phyloP scores from a whole-genome alignment of 1,140 invertebrate genomes.

The Sipha flava region DNA sequence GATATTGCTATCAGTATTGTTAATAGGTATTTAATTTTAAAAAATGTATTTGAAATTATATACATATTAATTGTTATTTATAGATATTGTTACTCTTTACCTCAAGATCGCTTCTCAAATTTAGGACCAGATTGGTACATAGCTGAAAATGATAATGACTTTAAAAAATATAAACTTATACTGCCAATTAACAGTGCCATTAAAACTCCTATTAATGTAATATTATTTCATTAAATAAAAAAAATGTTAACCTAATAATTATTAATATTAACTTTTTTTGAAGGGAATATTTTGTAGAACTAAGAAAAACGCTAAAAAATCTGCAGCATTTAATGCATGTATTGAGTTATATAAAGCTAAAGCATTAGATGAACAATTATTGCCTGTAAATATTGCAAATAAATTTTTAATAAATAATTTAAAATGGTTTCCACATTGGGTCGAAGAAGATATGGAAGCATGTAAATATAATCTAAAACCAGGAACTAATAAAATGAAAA shows the following conservation, averaged over 20 bases:
- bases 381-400: conserved; percentile 52
- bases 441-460: conserved; percentile 43
- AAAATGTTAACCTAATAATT: neutral
- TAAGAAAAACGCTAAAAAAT: conserved; percentile 64
- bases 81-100: conserved; percentile 58
- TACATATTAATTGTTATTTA: neutral
- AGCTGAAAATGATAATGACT: neutral
- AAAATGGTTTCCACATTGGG: conserved; percentile 48
- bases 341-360: conserved; percentile 58
- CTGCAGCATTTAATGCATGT: conserved; percentile 70
- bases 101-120: conserved; percentile 21
- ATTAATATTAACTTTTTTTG: conserved; percentile 36
- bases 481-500: conserved; percentile 62
- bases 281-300: conserved; percentile 54
- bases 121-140: conserved; percentile 34
- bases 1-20: conserved; percentile 6
- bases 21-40: neutral
- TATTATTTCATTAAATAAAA: conserved; percentile 4
- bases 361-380: conserved; percentile 70
- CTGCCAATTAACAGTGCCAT: conserved; percentile 35
- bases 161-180: conserved; percentile 20
- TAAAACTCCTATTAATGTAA: conserved; percentile 35
- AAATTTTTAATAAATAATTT: conserved; percentile 37
- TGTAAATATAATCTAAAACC: conserved; percentile 43
- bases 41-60: neutral